A percentile compares a stretch with the other conserved stretches of the same genome.
Conservation (phyloP, 2,113 vertebrate genomes). For the Orientallactaga bullata region DNA sequence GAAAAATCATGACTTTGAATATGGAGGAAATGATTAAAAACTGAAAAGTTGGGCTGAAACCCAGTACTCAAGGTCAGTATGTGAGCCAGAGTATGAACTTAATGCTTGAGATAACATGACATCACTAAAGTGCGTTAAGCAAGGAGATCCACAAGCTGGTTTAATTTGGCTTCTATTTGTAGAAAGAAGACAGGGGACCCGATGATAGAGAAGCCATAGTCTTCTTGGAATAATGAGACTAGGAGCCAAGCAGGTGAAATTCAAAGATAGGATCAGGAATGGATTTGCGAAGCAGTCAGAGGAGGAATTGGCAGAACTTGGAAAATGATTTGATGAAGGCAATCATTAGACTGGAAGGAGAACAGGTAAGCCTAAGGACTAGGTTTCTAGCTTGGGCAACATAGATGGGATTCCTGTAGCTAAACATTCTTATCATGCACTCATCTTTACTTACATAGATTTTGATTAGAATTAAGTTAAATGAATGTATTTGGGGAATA, state of each 20-base stretch:
- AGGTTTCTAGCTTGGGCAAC: neutral
- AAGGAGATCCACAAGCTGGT: neutral
- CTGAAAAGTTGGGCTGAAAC: neutral
- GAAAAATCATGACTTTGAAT: neutral
- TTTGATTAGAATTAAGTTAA: constrained; percentile 51
- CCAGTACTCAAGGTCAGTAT: neutral
- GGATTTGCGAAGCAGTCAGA: neutral
- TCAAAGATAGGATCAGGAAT: neutral
- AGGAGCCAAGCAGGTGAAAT: neutral
- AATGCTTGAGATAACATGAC: neutral
- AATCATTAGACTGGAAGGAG: neutral
- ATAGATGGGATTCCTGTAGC: neutral
- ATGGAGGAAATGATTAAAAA: neutral
- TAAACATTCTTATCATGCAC: neutral
- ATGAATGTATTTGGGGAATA: constrained; percentile 7
- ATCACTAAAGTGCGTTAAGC: neutral
- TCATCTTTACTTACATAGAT: neutral
- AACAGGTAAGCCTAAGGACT: neutral
- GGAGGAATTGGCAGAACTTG: neutral
- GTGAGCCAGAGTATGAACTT: neutral
- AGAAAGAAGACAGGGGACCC: neutral
- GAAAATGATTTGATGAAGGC: neutral
- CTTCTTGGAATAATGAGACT: neutral
- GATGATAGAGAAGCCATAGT: neutral
- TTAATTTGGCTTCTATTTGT: neutral